Percentiles rank a stretch among this genome's conserved stretches.
Evolutionary conservation across 2,888 invertebrate genomes (phyloP).

Genomic region (Eupeodes luniger): DNA sequence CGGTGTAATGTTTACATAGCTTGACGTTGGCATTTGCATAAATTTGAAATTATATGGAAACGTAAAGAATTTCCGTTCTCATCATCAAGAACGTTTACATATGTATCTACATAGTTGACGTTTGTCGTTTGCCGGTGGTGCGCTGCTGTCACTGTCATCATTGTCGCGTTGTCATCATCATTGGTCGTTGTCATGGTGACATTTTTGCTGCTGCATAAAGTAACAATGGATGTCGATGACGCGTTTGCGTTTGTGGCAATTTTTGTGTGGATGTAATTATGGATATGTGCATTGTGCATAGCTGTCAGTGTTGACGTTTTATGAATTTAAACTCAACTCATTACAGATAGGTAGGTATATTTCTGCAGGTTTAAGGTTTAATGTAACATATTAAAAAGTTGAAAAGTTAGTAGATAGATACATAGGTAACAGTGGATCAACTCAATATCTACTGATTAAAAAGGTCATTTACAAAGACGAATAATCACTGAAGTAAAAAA

Average conservation of each 20-base stretch:
- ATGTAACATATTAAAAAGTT: too few relatives aligned
- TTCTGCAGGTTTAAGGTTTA: not conserved
- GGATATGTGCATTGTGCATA: conserved; percentile 7
- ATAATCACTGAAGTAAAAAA: too few relatives aligned
- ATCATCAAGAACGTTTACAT: conserved; percentile 24
- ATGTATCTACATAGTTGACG: conserved; percentile 22
- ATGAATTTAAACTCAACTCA: conserved; percentile 15
- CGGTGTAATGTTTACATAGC: conserved; percentile 61
- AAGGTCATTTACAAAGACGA: too few relatives aligned
- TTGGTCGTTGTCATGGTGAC: conserved; percentile 26
- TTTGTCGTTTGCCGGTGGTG: conserved; percentile 9
- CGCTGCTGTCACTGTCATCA: conserved; percentile 27
- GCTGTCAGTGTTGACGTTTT: not conserved
- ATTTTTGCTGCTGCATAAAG: conserved; percentile 34
- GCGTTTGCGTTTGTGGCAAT: not conserved
- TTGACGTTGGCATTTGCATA: conserved; percentile 73
- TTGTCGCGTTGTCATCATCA: not conserved
- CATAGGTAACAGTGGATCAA: too few relatives aligned
- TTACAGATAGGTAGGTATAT: not conserved
- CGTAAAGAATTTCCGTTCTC: conserved; percentile 53
- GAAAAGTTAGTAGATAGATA: too few relatives aligned
- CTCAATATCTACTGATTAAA: too few relatives aligned
- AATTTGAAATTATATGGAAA: conserved; percentile 65
- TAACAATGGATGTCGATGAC: conserved; percentile 13
- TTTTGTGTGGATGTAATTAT: conserved; percentile 6